Base-by-base conservation (phyloP, 1,140 invertebrate genomes). In the Laupala kohalensis region DNA sequence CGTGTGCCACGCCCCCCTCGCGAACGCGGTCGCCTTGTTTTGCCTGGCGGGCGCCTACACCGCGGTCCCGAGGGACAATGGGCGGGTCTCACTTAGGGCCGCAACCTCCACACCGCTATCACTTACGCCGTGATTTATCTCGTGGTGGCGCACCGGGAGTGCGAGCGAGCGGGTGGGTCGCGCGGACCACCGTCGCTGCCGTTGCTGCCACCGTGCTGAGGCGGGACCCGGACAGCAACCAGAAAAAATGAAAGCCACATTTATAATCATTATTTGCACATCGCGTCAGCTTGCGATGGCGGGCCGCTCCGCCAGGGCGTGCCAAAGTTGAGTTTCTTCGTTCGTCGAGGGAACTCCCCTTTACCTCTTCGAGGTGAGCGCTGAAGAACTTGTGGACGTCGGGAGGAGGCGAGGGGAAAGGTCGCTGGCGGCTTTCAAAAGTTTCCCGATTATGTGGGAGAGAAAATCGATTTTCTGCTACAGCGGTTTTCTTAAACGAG, bases 211-310 rank as follows among this genome's bases (percentile, higher is more conserved):
- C 9, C 37, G 9, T 13, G 9, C 37, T 9, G 9, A 9, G 37
- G 19, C 37, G 37, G 37, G 37, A 19, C 37, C 9, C 9, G 9
- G 37, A 19, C 9, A 9, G 37, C 37, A 19, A 53, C 37, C 37
- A 53, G 37, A 53, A 68, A 68, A 68, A 68, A 19, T 26, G 67
- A 70, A 70, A 67, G 25, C 64, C 65, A 70, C 72, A 73, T 73
- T 73, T 67, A 73, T 73, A 73, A 73, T 71, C 72, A 73, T 73
- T 73, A 73, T 71, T 73, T 73, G 69, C 72, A 68, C 72, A 70
- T 73, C 68, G 72, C 72, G 71, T 72, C 71, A 72, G 71, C 71
- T 72, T 72, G 71, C 65, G 27, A 24, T 72, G 71, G 71, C 71
- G 67, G 15, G 27, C 24, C 23, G 12, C 19, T 12, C 25, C 29